A percentile compares a stretch with the other conserved stretches of the same genome.
Evolutionary conservation across 2,888 invertebrate genomes (phyloP).

Genomic region (Parelbella ahira): DNA sequence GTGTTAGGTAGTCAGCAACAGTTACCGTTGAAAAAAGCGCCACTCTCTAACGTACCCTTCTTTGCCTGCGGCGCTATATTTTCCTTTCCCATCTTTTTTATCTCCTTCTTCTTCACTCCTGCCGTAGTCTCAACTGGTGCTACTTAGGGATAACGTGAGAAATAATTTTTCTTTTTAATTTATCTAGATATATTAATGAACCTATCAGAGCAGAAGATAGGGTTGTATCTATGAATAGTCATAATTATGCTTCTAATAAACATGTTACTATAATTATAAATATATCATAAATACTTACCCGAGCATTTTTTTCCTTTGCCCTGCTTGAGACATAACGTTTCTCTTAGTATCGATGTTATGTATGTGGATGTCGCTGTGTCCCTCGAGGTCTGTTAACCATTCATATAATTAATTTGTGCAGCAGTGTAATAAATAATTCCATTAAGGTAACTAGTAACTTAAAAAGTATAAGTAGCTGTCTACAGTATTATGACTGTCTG

Average conservation of each 20-base stretch:
- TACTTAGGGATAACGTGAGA: constrained; percentile 42
- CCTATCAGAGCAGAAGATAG: no score
- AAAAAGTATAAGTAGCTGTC: no score
- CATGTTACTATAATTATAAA: no score
- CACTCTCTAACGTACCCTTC: constrained; percentile 63
- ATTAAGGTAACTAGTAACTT: no score
- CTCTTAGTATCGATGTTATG: constrained; percentile 80
- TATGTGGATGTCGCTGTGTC: constrained; percentile 77
- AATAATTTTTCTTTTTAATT: no score
- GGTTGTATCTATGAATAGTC: no score
- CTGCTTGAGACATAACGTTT: constrained; percentile 80
- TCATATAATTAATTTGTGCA: no score
- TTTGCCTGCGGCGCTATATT: constrained; percentile 57
- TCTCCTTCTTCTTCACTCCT: constrained; percentile 62
- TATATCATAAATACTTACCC: constrained; percentile 41
- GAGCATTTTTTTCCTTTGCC: constrained; percentile 74
- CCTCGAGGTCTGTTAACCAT: constrained; percentile 78
- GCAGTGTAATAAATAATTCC: no score
- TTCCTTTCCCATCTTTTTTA: constrained; percentile 66
- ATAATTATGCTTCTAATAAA: no score
- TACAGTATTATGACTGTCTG: no score
- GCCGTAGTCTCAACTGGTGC: constrained; percentile 54
- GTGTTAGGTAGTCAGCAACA: constrained; percentile 14
- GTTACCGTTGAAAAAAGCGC: constrained; percentile 28
- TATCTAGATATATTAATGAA: no score